Conservation (phyloP, 2,888 invertebrate species). For the Dicroscelio sp. region DNA sequence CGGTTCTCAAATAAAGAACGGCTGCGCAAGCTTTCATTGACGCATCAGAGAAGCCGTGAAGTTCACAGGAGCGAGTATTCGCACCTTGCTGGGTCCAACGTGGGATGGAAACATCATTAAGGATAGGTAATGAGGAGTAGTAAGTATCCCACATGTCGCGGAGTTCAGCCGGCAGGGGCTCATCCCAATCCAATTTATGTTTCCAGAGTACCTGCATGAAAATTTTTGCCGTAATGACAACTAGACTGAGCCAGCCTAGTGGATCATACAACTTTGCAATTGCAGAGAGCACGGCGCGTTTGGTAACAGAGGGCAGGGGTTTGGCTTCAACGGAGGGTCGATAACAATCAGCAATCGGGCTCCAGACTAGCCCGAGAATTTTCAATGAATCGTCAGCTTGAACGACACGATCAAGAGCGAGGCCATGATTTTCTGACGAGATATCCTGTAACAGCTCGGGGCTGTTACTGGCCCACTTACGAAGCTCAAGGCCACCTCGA, state of each 20-base stretch:
- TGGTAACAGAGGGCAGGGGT: background rate
- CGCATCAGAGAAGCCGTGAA: constrained; percentile 75
- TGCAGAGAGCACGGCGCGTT: constrained; percentile 40
- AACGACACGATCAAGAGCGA: background rate
- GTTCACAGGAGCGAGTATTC: background rate
- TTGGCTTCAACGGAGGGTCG: background rate
- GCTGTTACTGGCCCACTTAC: constrained; percentile 46
- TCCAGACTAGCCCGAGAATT: constrained; percentile 36
- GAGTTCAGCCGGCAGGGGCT: background rate
- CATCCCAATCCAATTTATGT: constrained; percentile 8
- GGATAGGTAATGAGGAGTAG: background rate
- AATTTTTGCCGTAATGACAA: constrained; percentile 34
- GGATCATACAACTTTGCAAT: constrained; percentile 67
- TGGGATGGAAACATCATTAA: background rate
- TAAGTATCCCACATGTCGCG: background rate
- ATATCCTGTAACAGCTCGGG: constrained; percentile 5
- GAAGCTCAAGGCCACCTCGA: background rate
- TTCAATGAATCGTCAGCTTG: constrained; percentile 6
- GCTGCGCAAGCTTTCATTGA: constrained; percentile 65
- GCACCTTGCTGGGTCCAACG: constrained; percentile 46
- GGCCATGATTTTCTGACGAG: constrained; percentile 8
- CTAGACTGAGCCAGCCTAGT: constrained; percentile 55
- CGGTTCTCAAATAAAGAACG: background rate
- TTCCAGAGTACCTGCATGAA: constrained; percentile 50
- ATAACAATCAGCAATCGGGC: background rate